Evolutionary conservation across 2,113 vertebrate genomes (phyloP).

Genomic region (Aptenodytes forsteri): DNA sequence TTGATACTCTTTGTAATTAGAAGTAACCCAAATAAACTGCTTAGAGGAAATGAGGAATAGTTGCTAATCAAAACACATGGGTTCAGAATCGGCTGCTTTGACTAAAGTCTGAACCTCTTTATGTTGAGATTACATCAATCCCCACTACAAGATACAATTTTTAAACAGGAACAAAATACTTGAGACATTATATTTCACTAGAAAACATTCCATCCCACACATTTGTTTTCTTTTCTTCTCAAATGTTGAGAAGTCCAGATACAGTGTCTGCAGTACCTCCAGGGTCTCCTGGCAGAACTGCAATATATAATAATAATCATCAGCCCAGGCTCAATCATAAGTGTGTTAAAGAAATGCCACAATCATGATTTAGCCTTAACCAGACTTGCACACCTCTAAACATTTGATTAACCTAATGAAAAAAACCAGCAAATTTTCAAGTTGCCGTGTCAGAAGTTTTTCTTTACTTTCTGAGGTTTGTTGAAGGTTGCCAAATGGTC

Average conservation of each 20-base stretch:
- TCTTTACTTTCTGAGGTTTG: not conserved
- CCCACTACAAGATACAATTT: not conserved
- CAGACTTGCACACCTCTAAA: not conserved
- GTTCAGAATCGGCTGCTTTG: not conserved
- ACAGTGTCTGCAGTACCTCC: not conserved
- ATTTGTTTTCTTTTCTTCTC: constrained; percentile 13
- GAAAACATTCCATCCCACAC: not conserved
- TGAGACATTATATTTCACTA: not conserved
- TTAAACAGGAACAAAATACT: not conserved
- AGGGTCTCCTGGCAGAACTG: not conserved
- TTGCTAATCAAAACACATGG: not conserved
- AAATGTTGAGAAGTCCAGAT: not conserved
- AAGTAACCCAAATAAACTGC: constrained; percentile 2
- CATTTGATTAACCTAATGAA: not conserved
- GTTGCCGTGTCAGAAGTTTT: not conserved
- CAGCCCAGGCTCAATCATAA: not conserved
- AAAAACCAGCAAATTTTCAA: not conserved
- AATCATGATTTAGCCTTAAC: not conserved
- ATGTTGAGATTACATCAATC: not conserved
- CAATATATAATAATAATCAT: not conserved
- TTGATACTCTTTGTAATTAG: not conserved
- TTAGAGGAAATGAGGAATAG: not conserved
- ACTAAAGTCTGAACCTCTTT: not conserved
- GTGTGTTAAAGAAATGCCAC: not conserved
- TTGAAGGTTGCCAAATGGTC: not conserved